Percentiles rank a stretch among this genome's conserved stretches.
Conservation (phyloP, 1,140 invertebrate species). For the Melitaea cinxia region DNA sequence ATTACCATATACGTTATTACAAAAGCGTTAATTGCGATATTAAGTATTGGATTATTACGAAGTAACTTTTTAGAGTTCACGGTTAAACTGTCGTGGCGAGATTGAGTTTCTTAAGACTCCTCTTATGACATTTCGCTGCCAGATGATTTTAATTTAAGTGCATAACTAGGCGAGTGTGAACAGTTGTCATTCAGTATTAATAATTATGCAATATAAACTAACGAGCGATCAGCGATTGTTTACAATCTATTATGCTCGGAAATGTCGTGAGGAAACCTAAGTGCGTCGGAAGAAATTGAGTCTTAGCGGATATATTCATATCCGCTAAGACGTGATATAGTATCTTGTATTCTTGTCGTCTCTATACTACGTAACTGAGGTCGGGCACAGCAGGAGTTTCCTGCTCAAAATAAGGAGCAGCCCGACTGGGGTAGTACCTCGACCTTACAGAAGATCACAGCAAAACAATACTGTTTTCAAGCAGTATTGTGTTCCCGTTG, state of each 20-base stretch:
- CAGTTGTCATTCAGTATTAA: slow-evolving; percentile 10
- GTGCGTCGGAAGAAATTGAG: background rate
- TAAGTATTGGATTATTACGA: slow-evolving; percentile 15
- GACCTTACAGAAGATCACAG: too few species aligned
- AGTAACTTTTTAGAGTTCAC: slow-evolving; percentile 23
- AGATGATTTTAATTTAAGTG: slow-evolving; percentile 16
- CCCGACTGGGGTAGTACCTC: too few species aligned
- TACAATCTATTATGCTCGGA: background rate
- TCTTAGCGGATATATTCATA: background rate
- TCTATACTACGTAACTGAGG: too few species aligned
- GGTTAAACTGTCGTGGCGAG: slow-evolving; percentile 14
- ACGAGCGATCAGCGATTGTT: background rate
- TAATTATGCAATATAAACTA: slow-evolving; percentile 5
- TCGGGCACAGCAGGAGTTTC: too few species aligned
- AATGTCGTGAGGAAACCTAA: background rate
- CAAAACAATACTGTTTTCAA: too few species aligned
- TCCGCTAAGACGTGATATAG: background rate
- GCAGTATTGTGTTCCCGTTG: too few species aligned
- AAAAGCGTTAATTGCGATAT: slow-evolving; percentile 15
- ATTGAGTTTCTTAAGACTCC: slow-evolving; percentile 27
- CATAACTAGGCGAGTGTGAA: background rate
- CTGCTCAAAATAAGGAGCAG: too few species aligned
- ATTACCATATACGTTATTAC: slow-evolving; percentile 8
- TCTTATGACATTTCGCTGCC: slow-evolving; percentile 27
- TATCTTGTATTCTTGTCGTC: too few species aligned